Conservation (phyloP, 1,140 invertebrate genomes). For the Antheraea pernyi region DNA sequence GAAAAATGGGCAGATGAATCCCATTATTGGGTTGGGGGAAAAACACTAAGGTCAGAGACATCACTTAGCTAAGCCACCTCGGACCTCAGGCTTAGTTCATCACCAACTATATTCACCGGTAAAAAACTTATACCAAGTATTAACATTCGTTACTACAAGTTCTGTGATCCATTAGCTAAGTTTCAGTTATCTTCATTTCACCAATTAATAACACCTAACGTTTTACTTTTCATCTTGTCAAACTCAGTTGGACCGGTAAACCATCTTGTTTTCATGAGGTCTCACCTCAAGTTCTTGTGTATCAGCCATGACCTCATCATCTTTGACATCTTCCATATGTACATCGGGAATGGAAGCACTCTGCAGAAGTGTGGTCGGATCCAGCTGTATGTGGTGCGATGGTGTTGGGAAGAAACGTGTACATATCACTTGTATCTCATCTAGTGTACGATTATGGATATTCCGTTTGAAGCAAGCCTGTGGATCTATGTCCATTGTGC, state of each 20-base stretch:
- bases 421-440: slow-evolving; percentile 89
- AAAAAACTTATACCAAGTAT: too few species aligned
- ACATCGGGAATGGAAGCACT: slow-evolving; percentile 83
- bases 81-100: too few species aligned
- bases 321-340: slow-evolving; percentile 82
- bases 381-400: slow-evolving; percentile 83
- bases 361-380: slow-evolving; percentile 90
- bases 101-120: too few species aligned
- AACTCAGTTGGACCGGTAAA: not conserved
- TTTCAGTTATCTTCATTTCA: too few species aligned
- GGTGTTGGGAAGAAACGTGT: slow-evolving; percentile 90
- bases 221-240: not conserved
- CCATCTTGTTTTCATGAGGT: slow-evolving; percentile 13
- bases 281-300: slow-evolving; percentile 67
- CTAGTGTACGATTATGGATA: slow-evolving; percentile 88
- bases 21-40: too few species aligned
- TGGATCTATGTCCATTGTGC: slow-evolving; percentile 91
- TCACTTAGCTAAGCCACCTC: too few species aligned
- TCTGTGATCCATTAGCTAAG: too few species aligned
- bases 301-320: slow-evolving; percentile 73
- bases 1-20: too few species aligned
- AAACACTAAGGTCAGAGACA: too few species aligned
- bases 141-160: too few species aligned
- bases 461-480: slow-evolving; percentile 90
- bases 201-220: too few species aligned